A percentile compares a stretch with the other conserved stretches of the same genome.
Conservation (phyloP, 2,888 invertebrate species). For the Dolichomitus sp. region DNA sequence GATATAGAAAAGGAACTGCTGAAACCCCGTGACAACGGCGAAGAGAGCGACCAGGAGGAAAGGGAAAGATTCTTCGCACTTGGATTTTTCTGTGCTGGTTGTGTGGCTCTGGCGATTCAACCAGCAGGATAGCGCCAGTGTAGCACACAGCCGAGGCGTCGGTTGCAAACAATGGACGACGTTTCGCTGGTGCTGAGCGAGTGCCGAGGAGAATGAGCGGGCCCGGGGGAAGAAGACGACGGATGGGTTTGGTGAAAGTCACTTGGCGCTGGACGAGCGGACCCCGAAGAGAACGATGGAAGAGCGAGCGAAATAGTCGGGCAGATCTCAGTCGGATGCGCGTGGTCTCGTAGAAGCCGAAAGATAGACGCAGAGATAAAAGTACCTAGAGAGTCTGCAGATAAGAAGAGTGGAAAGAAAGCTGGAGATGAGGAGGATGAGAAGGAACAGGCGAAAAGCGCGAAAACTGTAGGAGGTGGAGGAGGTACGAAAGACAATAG, state of each 20-base stretch:
- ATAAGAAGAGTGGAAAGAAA: constrained; percentile 54
- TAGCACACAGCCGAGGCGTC: constrained; percentile 42
- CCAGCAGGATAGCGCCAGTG: constrained; percentile 29
- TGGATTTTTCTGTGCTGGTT: constrained; percentile 36
- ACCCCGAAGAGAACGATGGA: constrained; percentile 20
- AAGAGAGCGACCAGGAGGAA: constrained; percentile 30
- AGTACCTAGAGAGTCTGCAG: constrained; percentile 54
- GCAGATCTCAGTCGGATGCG: constrained; percentile 37
- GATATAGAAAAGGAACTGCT: constrained; percentile 43
- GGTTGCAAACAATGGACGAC: constrained; percentile 64
- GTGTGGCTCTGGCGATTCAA: constrained; percentile 45
- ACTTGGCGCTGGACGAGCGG: constrained; percentile 60
- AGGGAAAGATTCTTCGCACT: constrained; percentile 57
- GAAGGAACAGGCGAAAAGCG: constrained; percentile 17
- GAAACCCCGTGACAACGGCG: constrained; percentile 40
- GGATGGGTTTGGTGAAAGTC: constrained; percentile 63
- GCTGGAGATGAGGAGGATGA: constrained; percentile 9
- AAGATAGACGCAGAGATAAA: constrained; percentile 60
- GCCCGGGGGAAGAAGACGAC: constrained; percentile 45
- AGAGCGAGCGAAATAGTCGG: constrained; percentile 20
- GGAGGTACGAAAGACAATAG: constrained; percentile 41
- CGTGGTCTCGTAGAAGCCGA: constrained; percentile 40
- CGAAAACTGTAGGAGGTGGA: constrained; percentile 20
- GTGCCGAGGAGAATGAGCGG: constrained; percentile 46
- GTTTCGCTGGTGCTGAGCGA: constrained; percentile 49